Evolutionary conservation across 2,113 vertebrate genomes (phyloP).

Genomic region (Tachysurus fulvidraco): DNA sequence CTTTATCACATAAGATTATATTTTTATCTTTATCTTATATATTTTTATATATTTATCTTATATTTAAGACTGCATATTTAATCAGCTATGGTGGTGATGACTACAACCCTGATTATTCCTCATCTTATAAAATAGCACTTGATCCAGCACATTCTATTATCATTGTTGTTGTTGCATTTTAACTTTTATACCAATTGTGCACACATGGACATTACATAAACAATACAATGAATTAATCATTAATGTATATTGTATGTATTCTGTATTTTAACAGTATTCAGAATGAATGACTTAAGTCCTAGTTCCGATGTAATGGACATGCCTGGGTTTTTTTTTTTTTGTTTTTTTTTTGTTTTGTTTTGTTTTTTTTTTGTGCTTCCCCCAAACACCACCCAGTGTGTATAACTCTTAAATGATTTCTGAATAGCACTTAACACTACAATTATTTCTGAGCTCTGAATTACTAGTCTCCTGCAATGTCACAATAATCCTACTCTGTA

Average conservation of each 20-base stretch:
- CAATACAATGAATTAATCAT: background rate
- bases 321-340: background rate
- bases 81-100: too few species aligned
- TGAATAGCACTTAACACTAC: background rate
- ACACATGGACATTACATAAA: background rate
- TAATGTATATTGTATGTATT: background rate
- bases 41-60: too few species aligned
- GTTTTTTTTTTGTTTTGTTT: background rate
- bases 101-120: background rate
- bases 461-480: background rate
- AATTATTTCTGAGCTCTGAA: background rate
- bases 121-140: background rate
- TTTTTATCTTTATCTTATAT: too few species aligned
- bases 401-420: background rate
- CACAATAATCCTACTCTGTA: slow-evolving; percentile 4
- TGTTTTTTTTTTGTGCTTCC: background rate
- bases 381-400: background rate
- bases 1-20: background rate
- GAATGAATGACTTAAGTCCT: background rate
- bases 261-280: background rate
- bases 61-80: too few species aligned
- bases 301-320: background rate
- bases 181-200: too few species aligned
- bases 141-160: background rate
- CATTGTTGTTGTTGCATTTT: background rate